Percentiles rank a stretch among this genome's conserved stretches.
Conservation (phyloP, 2,113 vertebrate genomes). For the Platysternon megacephalum region DNA sequence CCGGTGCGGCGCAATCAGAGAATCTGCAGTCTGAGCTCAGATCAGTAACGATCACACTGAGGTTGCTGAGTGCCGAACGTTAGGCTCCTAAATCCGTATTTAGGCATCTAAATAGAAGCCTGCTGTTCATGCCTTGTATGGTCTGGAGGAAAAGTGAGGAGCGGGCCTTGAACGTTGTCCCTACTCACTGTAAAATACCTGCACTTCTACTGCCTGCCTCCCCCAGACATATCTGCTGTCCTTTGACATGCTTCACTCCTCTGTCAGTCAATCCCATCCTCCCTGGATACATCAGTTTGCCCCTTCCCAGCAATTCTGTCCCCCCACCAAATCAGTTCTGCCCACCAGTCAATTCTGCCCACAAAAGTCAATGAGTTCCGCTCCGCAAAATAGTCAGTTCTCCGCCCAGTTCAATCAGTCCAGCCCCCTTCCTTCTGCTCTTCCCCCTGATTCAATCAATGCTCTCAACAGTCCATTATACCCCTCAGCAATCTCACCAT, state of each 20-base stretch:
- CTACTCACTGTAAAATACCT: neutral
- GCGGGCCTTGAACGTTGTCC: neutral
- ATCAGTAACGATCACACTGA: neutral
- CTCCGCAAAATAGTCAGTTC: neutral
- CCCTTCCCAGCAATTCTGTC: neutral
- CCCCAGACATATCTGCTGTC: neutral
- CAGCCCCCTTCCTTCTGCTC: neutral
- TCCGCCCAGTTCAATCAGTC: neutral
- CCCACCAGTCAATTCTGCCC: neutral
- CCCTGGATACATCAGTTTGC: neutral
- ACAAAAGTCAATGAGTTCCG: neutral
- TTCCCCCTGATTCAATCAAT: neutral
- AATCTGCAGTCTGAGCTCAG: neutral
- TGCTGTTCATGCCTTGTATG: neutral
- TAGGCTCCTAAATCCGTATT: neutral
- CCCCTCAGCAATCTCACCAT: neutral
- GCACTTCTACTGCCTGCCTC: neutral
- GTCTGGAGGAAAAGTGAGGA: neutral
- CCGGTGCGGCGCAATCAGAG: neutral
- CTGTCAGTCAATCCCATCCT: neutral
- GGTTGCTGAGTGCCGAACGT: neutral
- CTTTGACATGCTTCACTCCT: neutral
- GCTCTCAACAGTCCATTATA: neutral
- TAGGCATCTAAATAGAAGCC: neutral
- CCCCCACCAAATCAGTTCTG: neutral